phyloP scores from a whole-genome alignment of 2,113 vertebrate genomes.

The Sphyrna mokarran region DNA sequence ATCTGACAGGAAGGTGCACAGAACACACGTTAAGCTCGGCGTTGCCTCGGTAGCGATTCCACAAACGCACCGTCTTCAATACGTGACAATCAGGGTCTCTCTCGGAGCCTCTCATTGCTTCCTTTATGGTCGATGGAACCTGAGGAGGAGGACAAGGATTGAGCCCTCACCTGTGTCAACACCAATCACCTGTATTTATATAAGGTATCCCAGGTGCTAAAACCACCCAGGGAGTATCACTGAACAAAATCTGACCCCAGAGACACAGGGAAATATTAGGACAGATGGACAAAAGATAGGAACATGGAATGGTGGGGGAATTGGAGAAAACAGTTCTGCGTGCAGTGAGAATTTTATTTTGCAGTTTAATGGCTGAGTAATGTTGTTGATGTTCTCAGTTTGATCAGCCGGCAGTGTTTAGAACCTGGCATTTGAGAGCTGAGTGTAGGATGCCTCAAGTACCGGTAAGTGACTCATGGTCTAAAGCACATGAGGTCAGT shows the following conservation, averaged over 20 bases:
- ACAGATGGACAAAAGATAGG: background rate
- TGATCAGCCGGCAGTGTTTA: background rate
- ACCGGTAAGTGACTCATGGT: background rate
- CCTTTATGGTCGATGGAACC: constrained; percentile 5
- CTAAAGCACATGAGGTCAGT: background rate
- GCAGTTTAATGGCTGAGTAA: background rate
- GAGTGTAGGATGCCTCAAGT: background rate
- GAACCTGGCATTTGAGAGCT: background rate
- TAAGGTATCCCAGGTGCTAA: too few species aligned
- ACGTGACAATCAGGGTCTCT: background rate
- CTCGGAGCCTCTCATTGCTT: background rate
- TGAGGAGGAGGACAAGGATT: background rate
- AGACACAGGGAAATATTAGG: background rate
- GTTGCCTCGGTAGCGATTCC: background rate
- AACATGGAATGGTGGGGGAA: background rate
- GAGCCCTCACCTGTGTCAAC: background rate
- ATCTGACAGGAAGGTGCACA: background rate
- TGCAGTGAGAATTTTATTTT: too few species aligned
- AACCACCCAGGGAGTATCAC: too few species aligned
- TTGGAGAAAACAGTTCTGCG: too few species aligned
- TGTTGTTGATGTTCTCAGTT: background rate
- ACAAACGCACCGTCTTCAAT: background rate
- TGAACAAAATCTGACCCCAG: background rate
- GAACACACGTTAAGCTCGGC: background rate
- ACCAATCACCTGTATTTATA: background rate